Evolutionary conservation across 2,888 invertebrate genomes (phyloP).

Genomic region (Cremastobaeus sp.): DNA sequence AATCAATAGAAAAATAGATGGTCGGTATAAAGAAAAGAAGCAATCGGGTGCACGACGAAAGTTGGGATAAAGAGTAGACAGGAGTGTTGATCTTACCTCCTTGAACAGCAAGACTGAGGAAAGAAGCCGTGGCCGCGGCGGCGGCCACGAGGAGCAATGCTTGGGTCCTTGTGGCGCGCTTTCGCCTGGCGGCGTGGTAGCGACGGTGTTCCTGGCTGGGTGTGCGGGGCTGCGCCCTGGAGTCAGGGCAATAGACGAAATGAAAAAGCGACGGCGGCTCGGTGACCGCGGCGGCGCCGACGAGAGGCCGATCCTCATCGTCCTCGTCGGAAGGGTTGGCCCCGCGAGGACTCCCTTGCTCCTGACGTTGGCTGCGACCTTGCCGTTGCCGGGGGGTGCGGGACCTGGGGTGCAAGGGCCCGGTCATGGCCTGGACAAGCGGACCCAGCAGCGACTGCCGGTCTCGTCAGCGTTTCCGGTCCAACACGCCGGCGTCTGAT

Average conservation of each 20-base stretch:
- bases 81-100: conserved; percentile 65
- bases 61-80: not conserved
- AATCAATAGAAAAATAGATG: too few relatives aligned
- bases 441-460: conserved; percentile 73
- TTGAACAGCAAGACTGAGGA: conserved; percentile 70
- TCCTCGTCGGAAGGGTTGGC: conserved; percentile 48
- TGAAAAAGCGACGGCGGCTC: conserved; percentile 10
- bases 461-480: conserved; percentile 75
- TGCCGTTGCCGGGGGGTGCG: conserved; percentile 52
- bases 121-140: conserved; percentile 70
- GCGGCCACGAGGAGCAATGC: conserved; percentile 66
- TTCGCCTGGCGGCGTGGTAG: conserved; percentile 56
- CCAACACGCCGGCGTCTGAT: conserved; percentile 66
- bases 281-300: conserved; percentile 12
- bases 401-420: conserved; percentile 51
- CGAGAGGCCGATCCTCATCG: conserved; percentile 54
- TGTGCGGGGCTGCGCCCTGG: conserved; percentile 22
- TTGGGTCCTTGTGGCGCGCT: conserved; percentile 42
- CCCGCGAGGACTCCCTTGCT: conserved; percentile 59
- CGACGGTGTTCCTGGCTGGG: conserved; percentile 25
- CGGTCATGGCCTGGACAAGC: conserved; percentile 70
- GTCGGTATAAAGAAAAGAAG: too few relatives aligned
- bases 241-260: conserved; percentile 9
- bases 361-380: conserved; percentile 61
- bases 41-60: too few relatives aligned